These are phyloP conservation scores for Argyrosomus regius DNA, from an alignment of 2,797 vertebrate genomes.

Conservation along the genomic window DNA sequence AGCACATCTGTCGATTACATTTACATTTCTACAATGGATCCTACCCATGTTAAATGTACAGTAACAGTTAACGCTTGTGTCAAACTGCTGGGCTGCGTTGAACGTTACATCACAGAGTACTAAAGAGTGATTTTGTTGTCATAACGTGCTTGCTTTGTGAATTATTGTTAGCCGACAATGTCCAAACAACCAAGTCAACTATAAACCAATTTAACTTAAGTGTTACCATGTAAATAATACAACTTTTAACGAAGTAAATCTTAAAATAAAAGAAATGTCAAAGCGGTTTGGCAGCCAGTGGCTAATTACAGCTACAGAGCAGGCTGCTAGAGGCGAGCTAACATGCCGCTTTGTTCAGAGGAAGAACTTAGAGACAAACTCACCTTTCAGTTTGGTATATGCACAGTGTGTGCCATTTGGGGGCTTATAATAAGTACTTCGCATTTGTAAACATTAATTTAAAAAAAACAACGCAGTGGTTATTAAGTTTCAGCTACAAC, in stretches of 20 bases:
- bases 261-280: not conserved
- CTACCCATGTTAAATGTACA: not conserved
- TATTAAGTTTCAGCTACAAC: constrained; percentile 46
- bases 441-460: constrained; percentile 41
- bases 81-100: not conserved
- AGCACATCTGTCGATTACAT: not conserved
- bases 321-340: constrained; percentile 43
- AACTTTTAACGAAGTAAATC: accelerated
- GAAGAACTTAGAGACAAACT: not conserved
- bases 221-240: accelerated
- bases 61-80: not conserved
- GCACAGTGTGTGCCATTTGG: constrained; percentile 60
- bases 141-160: not conserved
- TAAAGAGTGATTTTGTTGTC: not conserved
- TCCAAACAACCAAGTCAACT: accelerated
- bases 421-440: constrained; percentile 34
- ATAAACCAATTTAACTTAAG: accelerated
- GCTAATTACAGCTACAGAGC: constrained; percentile 21
- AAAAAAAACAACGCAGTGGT: constrained; percentile 4
- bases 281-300: not conserved
- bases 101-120: accelerated
- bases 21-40: not conserved
- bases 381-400: constrained; percentile 73
- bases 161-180: constrained; percentile 9
- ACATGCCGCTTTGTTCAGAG: constrained; percentile 1